Conservation (phyloP, 2,797 vertebrate genomes). For the Danio aesculapii region DNA sequence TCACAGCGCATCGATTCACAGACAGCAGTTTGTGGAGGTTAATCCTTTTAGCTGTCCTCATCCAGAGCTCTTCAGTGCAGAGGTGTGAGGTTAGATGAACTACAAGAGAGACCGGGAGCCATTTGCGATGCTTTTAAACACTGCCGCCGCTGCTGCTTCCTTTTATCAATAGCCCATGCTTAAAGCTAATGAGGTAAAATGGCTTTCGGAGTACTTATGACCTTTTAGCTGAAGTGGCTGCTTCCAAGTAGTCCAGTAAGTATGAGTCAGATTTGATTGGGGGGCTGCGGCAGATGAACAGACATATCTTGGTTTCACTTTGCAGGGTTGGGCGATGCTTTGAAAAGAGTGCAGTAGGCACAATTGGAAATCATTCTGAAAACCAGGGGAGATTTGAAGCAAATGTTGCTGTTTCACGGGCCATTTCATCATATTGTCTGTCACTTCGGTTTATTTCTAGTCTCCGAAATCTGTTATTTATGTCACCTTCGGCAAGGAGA, state of each 20-base stretch:
- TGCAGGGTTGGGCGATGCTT: not conserved
- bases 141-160: constrained; percentile 31
- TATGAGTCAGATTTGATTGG: constrained; percentile 30
- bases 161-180: constrained; percentile 48
- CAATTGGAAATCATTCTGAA: constrained; percentile 22
- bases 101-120: constrained; percentile 18
- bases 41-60: constrained; percentile 54
- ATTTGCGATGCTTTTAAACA: constrained; percentile 52
- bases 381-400: constrained; percentile 40
- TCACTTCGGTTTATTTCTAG: constrained; percentile 51
- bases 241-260: constrained; percentile 28
- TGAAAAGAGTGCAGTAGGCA: constrained; percentile 34
- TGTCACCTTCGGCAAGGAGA: constrained; percentile 47
- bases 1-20: constrained; percentile 44
- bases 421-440: constrained; percentile 50
- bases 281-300: not conserved
- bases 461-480: constrained; percentile 44
- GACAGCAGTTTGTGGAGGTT: constrained; percentile 51
- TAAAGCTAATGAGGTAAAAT: constrained; percentile 55
- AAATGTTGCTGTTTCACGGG: constrained; percentile 45
- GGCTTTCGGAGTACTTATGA: constrained; percentile 45
- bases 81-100: constrained; percentile 45
- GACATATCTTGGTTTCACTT: constrained; percentile 19
- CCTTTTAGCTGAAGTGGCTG: constrained; percentile 41
- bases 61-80: constrained; percentile 41